Conservation (phyloP, 2,113 vertebrate species). For the Siphamia tubifer region DNA sequence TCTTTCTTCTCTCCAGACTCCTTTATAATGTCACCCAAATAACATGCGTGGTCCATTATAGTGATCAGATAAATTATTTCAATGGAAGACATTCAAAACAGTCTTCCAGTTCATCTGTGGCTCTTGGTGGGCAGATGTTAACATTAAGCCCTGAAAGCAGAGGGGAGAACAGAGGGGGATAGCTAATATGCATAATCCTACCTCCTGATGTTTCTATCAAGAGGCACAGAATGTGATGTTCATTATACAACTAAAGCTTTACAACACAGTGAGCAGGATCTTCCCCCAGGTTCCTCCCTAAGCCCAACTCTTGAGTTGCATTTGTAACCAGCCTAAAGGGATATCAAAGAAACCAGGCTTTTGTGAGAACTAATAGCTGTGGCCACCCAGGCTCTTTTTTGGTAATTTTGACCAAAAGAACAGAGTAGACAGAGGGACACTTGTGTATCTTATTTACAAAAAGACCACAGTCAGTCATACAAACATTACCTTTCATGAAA, state of each 20-base stretch:
- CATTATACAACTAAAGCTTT: slow-evolving; percentile 62
- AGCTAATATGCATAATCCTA: slow-evolving; percentile 77
- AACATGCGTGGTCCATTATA: slow-evolving; percentile 61
- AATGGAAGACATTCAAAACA: slow-evolving; percentile 61
- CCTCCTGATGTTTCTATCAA: slow-evolving; percentile 75
- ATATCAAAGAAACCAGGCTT: slow-evolving; percentile 68
- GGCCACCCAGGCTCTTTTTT: slow-evolving; percentile 45
- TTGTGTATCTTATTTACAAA: slow-evolving; percentile 23
- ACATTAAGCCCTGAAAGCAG: slow-evolving; percentile 63
- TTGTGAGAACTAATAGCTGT: slow-evolving; percentile 52
- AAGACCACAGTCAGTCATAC: slow-evolving; percentile 11
- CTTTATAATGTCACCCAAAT: slow-evolving; percentile 65
- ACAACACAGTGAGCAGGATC: slow-evolving; percentile 58
- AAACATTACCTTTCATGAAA: slow-evolving; percentile 11
- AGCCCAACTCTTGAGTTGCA: slow-evolving; percentile 60
- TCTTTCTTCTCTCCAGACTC: slow-evolving; percentile 36
- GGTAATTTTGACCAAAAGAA: slow-evolving; percentile 40
- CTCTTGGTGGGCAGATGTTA: slow-evolving; percentile 62
- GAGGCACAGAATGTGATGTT: slow-evolving; percentile 62
- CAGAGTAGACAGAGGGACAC: slow-evolving; percentile 25
- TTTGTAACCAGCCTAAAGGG: slow-evolving; percentile 42
- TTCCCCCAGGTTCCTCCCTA: slow-evolving; percentile 57
- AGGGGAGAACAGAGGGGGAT: slow-evolving; percentile 54
- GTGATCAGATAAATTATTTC: slow-evolving; percentile 59
- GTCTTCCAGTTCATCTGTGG: slow-evolving; percentile 41